Base-by-base conservation (phyloP, 2,113 vertebrate species). In the Turnix velox region DNA sequence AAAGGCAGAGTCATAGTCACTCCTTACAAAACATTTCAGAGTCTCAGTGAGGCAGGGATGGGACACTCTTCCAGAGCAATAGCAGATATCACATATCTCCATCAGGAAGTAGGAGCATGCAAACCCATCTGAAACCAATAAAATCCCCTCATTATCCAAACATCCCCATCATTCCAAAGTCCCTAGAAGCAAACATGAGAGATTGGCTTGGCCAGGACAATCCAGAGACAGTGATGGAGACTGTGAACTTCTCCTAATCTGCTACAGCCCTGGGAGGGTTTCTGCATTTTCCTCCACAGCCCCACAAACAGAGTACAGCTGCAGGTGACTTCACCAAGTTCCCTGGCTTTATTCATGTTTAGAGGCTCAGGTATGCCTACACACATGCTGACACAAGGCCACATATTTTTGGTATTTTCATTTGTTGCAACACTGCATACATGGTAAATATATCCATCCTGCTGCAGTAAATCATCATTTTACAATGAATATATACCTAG, bases 401-500 rank as follows among this genome's bases (percentile, higher is more conserved):
- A 77, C 81, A 13, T n/a, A 80, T 69, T 84, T 91, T 67, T 55
- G 58, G 39, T 87, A 59, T 74, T 93, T 94, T 85, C 78, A 37
- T 93, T 95, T 94, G 91, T 78, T 85, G 61, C 94, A 81, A 69
- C 31, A 16, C 69, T 72, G 66, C 87, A 89, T 84, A 74, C 45
- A 27, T 6, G 25, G 62, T 71, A 87, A 96, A 78, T 68, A 55
- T 49, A 91, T 95, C 96, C 84, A 62, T 92, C 92, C 78, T 95
- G 51, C 90, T 91, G 63, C 61, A 90, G 74, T 77, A 51, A 92
- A 95, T 96, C 97, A 96, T 92, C 90, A 68, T 94, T 96, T 93
- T 94, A 87, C 91, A 88, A 85, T 85, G 92, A 96, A 95, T 88
- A 94, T 93, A 95, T 93, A 96, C 74, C 92, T 94, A 92, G 63